phyloP scores from a whole-genome alignment of 2,888 invertebrate genomes.

The Aproaerema taeniolella region DNA sequence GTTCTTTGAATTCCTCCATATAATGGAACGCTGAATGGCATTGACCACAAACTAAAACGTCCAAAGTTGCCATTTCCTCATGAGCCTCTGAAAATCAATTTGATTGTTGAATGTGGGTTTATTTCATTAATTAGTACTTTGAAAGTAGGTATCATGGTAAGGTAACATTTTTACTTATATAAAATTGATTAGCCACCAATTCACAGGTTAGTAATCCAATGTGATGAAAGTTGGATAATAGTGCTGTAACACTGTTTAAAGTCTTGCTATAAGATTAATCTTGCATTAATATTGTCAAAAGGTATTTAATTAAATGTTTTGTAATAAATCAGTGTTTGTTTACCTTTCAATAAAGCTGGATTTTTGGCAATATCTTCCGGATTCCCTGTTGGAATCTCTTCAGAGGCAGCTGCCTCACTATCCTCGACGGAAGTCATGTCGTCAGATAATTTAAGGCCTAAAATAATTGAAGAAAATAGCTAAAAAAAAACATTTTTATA shows the following conservation, averaged over 20 bases:
- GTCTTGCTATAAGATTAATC: too few relatives aligned
- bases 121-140: too few relatives aligned
- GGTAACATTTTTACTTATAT: too few relatives aligned
- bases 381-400: conserved; percentile 62
- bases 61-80: conserved; percentile 85
- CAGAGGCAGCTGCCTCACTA: conserved; percentile 41
- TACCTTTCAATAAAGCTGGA: conserved; percentile 79
- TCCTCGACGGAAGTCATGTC: conserved; percentile 63
- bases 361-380: conserved; percentile 81
- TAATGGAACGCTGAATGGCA: conserved; percentile 89
- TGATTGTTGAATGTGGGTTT: neutral
- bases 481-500: neutral
- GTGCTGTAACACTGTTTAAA: too few relatives aligned
- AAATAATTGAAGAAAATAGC: neutral
- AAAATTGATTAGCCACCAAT: too few relatives aligned
- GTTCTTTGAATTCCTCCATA: conserved; percentile 86
- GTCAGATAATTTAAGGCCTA: conserved; percentile 14
- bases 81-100: conserved; percentile 79
- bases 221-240: too few relatives aligned
- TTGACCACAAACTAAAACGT: conserved; percentile 90
- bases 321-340: too few relatives aligned
- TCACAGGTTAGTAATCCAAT: too few relatives aligned
- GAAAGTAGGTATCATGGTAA: neutral
- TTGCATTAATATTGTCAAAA: too few relatives aligned
- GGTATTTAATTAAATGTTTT: too few relatives aligned